Percentiles rank a stretch among this genome's conserved stretches.
Conservation (phyloP, 2,797 vertebrate genomes). For the Varecia variegata region DNA sequence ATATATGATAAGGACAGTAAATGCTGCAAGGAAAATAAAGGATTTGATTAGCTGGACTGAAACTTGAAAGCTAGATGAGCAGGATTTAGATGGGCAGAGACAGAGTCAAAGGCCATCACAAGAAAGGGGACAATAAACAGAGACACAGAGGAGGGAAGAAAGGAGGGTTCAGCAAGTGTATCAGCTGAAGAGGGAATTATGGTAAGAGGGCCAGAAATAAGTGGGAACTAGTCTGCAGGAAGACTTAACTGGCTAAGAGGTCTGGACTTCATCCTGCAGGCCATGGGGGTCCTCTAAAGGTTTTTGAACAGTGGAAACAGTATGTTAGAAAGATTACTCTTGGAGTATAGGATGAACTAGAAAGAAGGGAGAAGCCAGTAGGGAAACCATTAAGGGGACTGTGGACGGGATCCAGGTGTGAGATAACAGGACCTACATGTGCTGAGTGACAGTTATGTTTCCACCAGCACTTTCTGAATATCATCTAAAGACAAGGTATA, state of each 20-base stretch:
- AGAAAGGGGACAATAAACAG: not conserved
- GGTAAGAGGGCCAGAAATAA: not conserved
- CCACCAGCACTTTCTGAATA: not conserved
- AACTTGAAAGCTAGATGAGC: not conserved
- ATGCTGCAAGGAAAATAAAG: not conserved
- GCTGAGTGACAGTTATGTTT: not conserved
- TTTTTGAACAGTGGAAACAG: not conserved
- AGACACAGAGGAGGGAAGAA: not conserved
- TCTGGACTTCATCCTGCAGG: not conserved
- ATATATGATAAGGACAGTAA: not conserved
- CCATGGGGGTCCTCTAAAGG: not conserved
- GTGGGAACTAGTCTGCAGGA: not conserved
- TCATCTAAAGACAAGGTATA: not conserved
- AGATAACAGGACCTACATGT: not conserved
- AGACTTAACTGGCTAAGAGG: not conserved
- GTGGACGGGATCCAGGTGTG: not conserved
- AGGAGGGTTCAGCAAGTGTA: not conserved
- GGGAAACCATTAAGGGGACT: not conserved
- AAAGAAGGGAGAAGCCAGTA: not conserved
- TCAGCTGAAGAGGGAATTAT: not conserved
- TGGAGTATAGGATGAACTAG: not conserved
- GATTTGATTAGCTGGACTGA: not conserved
- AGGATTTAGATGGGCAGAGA: not conserved
- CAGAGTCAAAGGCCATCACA: not conserved
- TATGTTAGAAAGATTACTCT: constrained; percentile 15